A percentile compares a stretch with the other conserved stretches of the same genome.
phyloP scores from a whole-genome alignment of 2,888 invertebrate species.

The Microctonus aethiopoides region DNA sequence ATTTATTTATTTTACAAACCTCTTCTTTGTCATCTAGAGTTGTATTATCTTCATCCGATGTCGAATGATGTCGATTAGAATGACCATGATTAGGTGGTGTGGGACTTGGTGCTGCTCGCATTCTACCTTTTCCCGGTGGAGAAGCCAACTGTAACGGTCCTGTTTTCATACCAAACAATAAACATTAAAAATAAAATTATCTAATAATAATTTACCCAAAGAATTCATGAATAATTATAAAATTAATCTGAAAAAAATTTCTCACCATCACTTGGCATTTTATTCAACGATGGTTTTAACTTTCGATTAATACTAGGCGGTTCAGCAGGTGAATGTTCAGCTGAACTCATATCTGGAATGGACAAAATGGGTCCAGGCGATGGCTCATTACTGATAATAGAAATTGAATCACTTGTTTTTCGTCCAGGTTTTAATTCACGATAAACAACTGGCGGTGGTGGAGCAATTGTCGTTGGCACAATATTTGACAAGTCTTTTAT shows the following conservation, averaged over 20 bases:
- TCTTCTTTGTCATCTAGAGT: conserved; percentile 66
- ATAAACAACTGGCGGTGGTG: conserved; percentile 72
- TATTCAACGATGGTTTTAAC: conserved; percentile 74
- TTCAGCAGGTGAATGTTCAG: conserved; percentile 64
- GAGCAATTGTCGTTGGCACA: conserved; percentile 61
- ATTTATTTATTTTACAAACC: conserved; percentile 49
- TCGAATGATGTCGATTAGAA: conserved; percentile 58
- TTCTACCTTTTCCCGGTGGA: conserved; percentile 65
- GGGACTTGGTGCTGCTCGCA: conserved; percentile 71
- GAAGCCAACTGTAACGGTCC: conserved; percentile 64
- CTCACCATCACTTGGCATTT: conserved; percentile 58
- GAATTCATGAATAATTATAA: neutral
- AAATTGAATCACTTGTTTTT: conserved; percentile 62
- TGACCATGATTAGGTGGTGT: conserved; percentile 64
- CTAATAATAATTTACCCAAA: too few relatives aligned
- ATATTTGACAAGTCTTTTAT: conserved; percentile 58
- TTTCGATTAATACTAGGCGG: conserved; percentile 86
- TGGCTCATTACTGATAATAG: conserved; percentile 65
- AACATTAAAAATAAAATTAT: neutral
- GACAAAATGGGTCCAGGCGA: conserved; percentile 61
- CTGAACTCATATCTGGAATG: conserved; percentile 55
- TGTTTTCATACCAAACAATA: conserved; percentile 42
- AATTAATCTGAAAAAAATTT: neutral
- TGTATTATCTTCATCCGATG: conserved; percentile 67
- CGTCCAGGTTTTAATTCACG: conserved; percentile 73